Evolutionary conservation across 2,113 vertebrate genomes (phyloP), one percentile per base, ranked within the genome.

Genomic region (Clarias batrachus): DNA sequence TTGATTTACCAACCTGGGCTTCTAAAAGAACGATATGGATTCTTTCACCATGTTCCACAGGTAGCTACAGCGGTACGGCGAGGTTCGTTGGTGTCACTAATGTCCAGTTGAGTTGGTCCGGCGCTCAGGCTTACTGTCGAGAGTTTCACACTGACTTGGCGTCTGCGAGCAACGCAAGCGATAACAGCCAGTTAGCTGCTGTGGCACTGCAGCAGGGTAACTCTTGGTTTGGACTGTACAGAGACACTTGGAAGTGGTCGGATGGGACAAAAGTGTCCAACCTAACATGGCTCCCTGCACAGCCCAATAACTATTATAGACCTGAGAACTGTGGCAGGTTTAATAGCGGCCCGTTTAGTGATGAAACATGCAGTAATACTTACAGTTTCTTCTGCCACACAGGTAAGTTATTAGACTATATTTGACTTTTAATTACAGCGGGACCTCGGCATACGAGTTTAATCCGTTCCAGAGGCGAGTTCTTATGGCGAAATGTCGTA

Each of bases 201-300:
- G 9, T 80, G 62, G 1, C 1, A 1, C 7, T 23, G 0, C 13
- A n/a, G 27, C 56, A 14, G 14, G n/a, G 14, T 17, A 7, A 1
- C 1, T 62, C 33, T 10, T 87, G 86, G 86, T 63, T 83, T 7
- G 86, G 86, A 52, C 63, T 84, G 16, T 83, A 83, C 33, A 83
- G 86, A 3, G 33, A 80, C 54, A 33, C 54, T 2, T 87, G 86
- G 86, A 84, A 52, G 82, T 87, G 86, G 86, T 68, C 65, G 4
- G 86, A 87, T 37, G 25, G 37, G 1, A 70, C 60, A 65, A 71
- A 60, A 17, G 68, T 76, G 9, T 59, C 65, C 17, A 25, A 25
- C 54, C 1, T 62, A 16, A 21, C n/a, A 30, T 84, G 82, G 82
- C 57, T 48, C 0, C 23, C 21, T 4, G 30, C 14, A 12, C 65